phyloP scores from a whole-genome alignment of 2,888 invertebrate species.

The Cataglyphis livida region DNA sequence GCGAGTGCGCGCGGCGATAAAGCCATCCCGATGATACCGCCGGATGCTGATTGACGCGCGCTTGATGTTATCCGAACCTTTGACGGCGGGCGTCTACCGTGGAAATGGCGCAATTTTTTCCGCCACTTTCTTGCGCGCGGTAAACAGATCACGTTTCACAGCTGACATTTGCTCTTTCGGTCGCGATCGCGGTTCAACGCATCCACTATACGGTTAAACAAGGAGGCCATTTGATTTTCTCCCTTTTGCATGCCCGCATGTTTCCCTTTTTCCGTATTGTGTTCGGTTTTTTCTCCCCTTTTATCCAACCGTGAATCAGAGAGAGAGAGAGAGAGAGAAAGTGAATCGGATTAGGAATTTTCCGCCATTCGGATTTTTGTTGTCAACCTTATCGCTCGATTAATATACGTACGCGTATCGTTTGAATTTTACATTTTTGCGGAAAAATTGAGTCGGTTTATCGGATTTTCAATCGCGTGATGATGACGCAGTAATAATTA shows the following conservation, averaged over 20 bases:
- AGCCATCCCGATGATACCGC: slow-evolving; percentile 34
- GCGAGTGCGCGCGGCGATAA: slow-evolving; percentile 32
- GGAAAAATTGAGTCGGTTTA: not conserved
- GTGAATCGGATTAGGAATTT: slow-evolving; percentile 18
- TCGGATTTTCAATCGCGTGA: not conserved
- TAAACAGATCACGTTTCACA: slow-evolving; percentile 58
- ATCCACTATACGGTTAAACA: slow-evolving; percentile 44
- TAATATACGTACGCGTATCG: not conserved
- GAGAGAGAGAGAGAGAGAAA: not conserved
- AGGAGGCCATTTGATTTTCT: slow-evolving; percentile 22
- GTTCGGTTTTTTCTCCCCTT: not conserved
- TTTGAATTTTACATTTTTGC: slow-evolving; percentile 13
- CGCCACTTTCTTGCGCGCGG: slow-evolving; percentile 50
- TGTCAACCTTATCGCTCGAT: slow-evolving; percentile 6
- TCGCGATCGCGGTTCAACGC: slow-evolving; percentile 36
- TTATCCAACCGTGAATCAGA: slow-evolving; percentile 1
- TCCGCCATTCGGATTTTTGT: not conserved
- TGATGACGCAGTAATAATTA: not conserved
- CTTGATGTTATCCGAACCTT: slow-evolving; percentile 45
- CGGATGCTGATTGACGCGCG: slow-evolving; percentile 36
- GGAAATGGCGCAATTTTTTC: slow-evolving; percentile 56
- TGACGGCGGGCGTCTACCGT: slow-evolving; percentile 40
- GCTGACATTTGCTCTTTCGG: slow-evolving; percentile 40
- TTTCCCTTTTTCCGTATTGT: not conserved
- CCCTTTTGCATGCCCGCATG: not conserved